Evolutionary conservation across 2,797 vertebrate species (phyloP), one percentile per base, ranked within the genome.

Genomic region (Morus bassanus): DNA sequence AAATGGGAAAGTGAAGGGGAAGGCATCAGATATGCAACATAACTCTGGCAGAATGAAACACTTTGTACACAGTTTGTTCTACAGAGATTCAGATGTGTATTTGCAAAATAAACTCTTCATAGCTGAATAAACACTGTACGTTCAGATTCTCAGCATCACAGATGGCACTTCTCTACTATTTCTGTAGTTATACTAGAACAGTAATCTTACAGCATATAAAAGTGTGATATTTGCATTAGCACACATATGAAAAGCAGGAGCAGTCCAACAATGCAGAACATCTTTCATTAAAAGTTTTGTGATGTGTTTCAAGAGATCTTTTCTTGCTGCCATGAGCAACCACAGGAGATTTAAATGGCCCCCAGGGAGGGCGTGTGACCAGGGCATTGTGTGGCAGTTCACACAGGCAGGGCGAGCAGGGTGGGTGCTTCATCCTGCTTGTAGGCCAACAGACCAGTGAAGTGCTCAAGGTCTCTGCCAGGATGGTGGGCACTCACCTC

Each of bases 21-120:
- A 73, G 18, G n/a, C 35, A 78, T 82, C 53, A 83, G 53, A 28
- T 33, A 74, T 8, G 59, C 80, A 85, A 67, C n/a, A 31, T n/a
- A 60, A 68, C 7, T 46, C 37, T 65, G 45, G 50, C 41, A 91
- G 60, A 87, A 94, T 35, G 24, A 82, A 95, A 41, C 59, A 31
- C 22, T 54, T 63, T 51, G 13, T 48, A n/a, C 7, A 1, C 24
- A 46, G 70, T 56, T 94, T 91, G 60, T 82, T 74, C 92, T 79
- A 56, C 78, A 85, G 77, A 92, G 68, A 79, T 70, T 95, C 63
- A 51, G 78, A 89, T 37, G 48, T 0, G 0, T 80, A 93, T 94
- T 96, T 87, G 75, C 75, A 89, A 95, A 97, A 96, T 64, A 93
- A 92, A 64, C 56, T 64, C 92, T 83, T 89, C 60, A 68, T 73